Conservation (phyloP, 1,140 invertebrate genomes). For the Drosophila fuyamai region DNA sequence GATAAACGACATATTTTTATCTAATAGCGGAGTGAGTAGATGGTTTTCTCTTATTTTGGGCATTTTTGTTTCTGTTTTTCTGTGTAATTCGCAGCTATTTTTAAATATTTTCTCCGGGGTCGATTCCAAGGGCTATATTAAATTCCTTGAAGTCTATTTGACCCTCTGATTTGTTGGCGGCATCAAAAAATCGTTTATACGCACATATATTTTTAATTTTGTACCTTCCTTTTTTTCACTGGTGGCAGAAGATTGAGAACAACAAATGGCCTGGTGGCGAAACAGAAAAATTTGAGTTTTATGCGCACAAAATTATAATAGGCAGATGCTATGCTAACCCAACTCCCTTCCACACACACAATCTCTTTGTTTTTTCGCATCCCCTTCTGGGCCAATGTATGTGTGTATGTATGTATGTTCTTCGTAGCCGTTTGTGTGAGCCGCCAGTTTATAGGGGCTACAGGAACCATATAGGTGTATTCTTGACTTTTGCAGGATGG, state of each 20-base stretch:
- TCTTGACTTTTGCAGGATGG: constrained; percentile 30
- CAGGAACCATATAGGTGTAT: neutral
- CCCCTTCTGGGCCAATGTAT: neutral
- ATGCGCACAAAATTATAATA: constrained; percentile 73
- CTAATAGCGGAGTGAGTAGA: too few species aligned
- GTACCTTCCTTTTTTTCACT: constrained; percentile 20
- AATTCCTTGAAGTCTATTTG: neutral
- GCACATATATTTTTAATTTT: constrained; percentile 59
- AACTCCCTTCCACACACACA: constrained; percentile 4
- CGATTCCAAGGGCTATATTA: neutral
- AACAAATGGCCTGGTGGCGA: constrained; percentile 14
- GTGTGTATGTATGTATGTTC: neutral
- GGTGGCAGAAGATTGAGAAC: neutral
- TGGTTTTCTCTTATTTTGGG: too few species aligned
- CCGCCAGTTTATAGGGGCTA: too few species aligned
- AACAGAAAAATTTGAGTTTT: constrained; percentile 70
- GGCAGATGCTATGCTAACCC: constrained; percentile 36
- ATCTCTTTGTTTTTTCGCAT: neutral
- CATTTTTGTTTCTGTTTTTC: neutral
- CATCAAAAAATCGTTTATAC: constrained; percentile 9
- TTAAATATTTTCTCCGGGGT: too few species aligned
- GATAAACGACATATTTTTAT: too few species aligned
- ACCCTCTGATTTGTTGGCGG: neutral
- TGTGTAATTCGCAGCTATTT: too few species aligned
- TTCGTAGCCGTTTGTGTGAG: neutral